A percentile compares a stretch with the other conserved stretches of the same genome.
Evolutionary conservation across 2,888 invertebrate genomes (phyloP).

Genomic region (Plemyria rubiginata): DNA sequence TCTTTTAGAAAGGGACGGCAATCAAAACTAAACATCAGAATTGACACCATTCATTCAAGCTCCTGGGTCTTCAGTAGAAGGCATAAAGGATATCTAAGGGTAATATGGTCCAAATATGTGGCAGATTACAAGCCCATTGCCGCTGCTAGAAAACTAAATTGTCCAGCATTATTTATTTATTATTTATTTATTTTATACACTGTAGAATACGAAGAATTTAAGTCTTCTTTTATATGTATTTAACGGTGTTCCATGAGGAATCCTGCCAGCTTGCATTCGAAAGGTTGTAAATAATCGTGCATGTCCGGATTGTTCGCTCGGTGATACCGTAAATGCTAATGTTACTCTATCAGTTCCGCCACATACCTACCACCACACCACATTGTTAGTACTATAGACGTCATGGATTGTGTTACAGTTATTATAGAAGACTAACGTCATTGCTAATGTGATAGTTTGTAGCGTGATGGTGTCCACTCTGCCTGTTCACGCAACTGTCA

Average conservation of each 20-base stretch:
- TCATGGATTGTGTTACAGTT: conserved; percentile 8
- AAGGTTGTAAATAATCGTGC: conserved; percentile 35
- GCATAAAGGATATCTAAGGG: too few species aligned
- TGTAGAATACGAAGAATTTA: too few species aligned
- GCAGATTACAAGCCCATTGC: too few species aligned
- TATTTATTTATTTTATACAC: too few species aligned
- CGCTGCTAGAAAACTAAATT: too few species aligned
- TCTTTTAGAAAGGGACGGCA: too few species aligned
- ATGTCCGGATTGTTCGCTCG: conserved; percentile 48
- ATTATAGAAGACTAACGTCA: conserved; percentile 1
- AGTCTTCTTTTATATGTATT: too few species aligned
- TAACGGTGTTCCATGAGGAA: conserved; percentile 1
- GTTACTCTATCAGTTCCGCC: conserved; percentile 77
- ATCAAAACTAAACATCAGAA: too few species aligned
- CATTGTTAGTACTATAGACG: conserved; percentile 6
- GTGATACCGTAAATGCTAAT: conserved; percentile 74
- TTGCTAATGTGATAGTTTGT: conserved; percentile 11
- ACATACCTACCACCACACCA: conserved; percentile 61
- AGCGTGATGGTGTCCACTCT: conserved; percentile 39
- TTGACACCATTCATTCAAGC: too few species aligned
- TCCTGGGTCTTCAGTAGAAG: too few species aligned
- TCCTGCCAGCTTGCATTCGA: conserved; percentile 22
- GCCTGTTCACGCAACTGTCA: conserved; percentile 49
- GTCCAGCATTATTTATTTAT: too few species aligned
- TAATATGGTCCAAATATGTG: too few species aligned